Evolutionary conservation across 2,113 vertebrate genomes (phyloP), one percentile per base, ranked within the genome.

Genomic region (Rutilus rutilus): DNA sequence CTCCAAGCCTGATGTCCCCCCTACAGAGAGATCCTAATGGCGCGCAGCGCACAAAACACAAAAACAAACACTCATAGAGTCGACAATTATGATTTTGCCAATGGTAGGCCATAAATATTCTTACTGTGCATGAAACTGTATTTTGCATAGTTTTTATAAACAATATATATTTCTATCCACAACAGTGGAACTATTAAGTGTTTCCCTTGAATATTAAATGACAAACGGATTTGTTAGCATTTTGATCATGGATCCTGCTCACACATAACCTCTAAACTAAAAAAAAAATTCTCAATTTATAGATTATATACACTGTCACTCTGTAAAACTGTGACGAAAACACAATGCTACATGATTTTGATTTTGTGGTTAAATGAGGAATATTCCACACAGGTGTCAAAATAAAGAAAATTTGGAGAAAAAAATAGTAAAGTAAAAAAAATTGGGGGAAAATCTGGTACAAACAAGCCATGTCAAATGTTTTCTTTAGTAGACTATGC

Each of bases 11-110:
- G 30, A 45, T 4, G 17, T 21, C 27, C 47, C 84, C 84, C 64
- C 64, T 47, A 69, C 27, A 54, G 62, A 78, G 25, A 85, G 45
- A 33, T 65, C 10, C 62, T 57, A 54, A 25, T 52, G n/a, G 1
- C 30, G 75, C 15, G 2, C 12, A 27, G 14, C 4, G 67, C 67
- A 79, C 65, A 75, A 69, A 85, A 45, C 57, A 80, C 45, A 75
- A 69, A 85, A 45, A 81, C 59, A 76, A 27, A 27, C 47, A 69
- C 47, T 10, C 15, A 10, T 17, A 74, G n/a, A 5, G 25, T 54
- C 45, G 17, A 33, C 19, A 77, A 52, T 39, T 23, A 19, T 10
- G 75, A 14, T 77, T 54, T 77, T 50, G 47, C 47, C 8, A 54
- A 54, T 21, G 7, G 73, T 9, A 75, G 6, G 23, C 11, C 8